Conservation (phyloP, 2,797 vertebrate species). For the Anisognathus igniventris region DNA sequence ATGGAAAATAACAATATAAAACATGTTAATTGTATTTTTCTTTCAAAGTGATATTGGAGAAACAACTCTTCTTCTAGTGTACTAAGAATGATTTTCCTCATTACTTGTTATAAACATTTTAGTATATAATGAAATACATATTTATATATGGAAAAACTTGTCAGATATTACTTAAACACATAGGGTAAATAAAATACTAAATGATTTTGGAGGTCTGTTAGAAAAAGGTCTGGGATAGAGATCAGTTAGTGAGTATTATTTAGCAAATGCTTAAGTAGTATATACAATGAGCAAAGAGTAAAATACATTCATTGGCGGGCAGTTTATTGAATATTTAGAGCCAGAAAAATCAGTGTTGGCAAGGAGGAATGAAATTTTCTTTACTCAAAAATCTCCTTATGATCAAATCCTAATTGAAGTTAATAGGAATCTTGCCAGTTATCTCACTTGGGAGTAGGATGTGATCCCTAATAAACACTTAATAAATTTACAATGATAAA, state of each 20-base stretch:
- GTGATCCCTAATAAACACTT: background rate
- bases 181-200: constrained; percentile 1
- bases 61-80: background rate
- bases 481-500: background rate
- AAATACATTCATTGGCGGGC: background rate
- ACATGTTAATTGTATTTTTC: background rate
- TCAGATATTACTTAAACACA: background rate
- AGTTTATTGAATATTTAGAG: background rate
- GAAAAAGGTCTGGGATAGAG: background rate
- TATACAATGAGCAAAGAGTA: constrained; percentile 13
- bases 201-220: background rate
- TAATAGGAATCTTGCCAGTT: background rate
- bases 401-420: background rate
- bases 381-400: background rate
- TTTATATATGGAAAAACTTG: background rate
- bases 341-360: background rate
- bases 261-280: background rate
- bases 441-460: background rate
- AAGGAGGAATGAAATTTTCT: background rate
- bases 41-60: background rate
- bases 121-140: background rate
- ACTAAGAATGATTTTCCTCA: background rate
- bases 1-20: background rate
- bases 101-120: background rate
- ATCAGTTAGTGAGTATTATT: background rate